phyloP scores from a whole-genome alignment of 2,888 invertebrate genomes.

The Timandra comae region DNA sequence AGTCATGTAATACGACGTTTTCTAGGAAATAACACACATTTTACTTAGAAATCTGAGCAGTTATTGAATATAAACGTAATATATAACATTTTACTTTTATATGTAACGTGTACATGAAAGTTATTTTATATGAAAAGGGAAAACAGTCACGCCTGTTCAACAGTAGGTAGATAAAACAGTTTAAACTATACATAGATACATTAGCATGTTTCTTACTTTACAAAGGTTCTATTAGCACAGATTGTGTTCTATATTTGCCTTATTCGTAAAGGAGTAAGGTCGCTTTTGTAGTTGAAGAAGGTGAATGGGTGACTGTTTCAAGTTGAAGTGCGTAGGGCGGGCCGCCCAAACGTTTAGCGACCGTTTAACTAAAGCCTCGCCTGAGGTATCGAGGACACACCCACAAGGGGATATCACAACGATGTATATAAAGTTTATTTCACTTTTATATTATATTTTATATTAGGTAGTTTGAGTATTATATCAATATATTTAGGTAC shows the following conservation, averaged over 20 bases:
- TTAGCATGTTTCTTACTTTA: constrained; percentile 39
- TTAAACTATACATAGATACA: constrained; percentile 62
- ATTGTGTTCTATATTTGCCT: constrained; percentile 18
- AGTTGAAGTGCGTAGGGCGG: constrained; percentile 63
- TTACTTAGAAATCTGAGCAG: no score
- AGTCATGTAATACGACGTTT: no score
- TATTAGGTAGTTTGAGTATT: background rate
- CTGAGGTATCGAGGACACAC: constrained; percentile 58
- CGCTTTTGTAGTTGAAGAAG: constrained; percentile 21
- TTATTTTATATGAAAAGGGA: no score
- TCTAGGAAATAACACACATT: no score
- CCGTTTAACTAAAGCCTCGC: constrained; percentile 68
- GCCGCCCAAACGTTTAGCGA: constrained; percentile 77
- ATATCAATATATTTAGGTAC: no score
- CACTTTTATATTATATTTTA: constrained; percentile 14
- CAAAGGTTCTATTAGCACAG: constrained; percentile 39
- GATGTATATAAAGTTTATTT: background rate
- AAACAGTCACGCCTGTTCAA: constrained; percentile 53
- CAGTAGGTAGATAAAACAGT: constrained; percentile 48
- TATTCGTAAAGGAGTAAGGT: constrained; percentile 29
- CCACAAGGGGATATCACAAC: constrained; percentile 41
- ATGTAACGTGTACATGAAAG: no score
- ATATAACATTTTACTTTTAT: no score
- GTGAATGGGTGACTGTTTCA: constrained; percentile 35
- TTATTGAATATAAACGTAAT: no score